Evolutionary conservation across 1,140 invertebrate species (phyloP).

Genomic region (Psilanteris sp.): DNA sequence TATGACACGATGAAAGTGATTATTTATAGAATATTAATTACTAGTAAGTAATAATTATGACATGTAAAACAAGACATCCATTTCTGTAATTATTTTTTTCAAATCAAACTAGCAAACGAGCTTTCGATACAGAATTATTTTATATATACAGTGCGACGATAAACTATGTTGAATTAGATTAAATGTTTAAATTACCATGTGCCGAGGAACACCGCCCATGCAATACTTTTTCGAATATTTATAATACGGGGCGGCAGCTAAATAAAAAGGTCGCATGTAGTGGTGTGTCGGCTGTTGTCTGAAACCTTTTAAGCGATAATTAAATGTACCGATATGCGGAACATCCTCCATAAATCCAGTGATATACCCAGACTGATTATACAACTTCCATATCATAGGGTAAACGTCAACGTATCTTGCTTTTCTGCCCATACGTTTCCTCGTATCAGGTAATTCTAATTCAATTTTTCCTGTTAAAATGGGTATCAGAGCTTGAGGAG

Average conservation of each 20-base stretch:
- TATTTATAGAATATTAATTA: too few species aligned
- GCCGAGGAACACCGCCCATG: slow-evolving; percentile 87
- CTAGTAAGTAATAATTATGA: too few species aligned
- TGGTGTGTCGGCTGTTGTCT: slow-evolving; percentile 91
- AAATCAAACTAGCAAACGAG: too few species aligned
- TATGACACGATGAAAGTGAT: too few species aligned
- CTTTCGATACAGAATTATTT: too few species aligned
- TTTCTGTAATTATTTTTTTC: too few species aligned
- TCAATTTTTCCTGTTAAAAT: slow-evolving; percentile 94
- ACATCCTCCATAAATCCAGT: slow-evolving; percentile 93
- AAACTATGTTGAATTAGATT: neutral
- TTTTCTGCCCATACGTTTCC: slow-evolving; percentile 85
- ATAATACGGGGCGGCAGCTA: slow-evolving; percentile 79
- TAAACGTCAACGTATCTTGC: slow-evolving; percentile 88
- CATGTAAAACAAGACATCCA: too few species aligned
- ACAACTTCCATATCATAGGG: slow-evolving; percentile 91
- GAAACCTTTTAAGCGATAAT: slow-evolving; percentile 94
- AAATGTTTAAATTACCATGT: slow-evolving; percentile 82
- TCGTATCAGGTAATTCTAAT: slow-evolving; percentile 90
- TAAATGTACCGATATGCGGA: slow-evolving; percentile 92
- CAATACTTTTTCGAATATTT: slow-evolving; percentile 84
- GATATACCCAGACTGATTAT: slow-evolving; percentile 85
- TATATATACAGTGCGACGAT: too few species aligned
- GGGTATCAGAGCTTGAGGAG: slow-evolving; percentile 94
- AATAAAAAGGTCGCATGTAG: slow-evolving; percentile 91